Evolutionary conservation across 2,797 vertebrate genomes (phyloP).

Genomic region (Podargus strigoides): DNA sequence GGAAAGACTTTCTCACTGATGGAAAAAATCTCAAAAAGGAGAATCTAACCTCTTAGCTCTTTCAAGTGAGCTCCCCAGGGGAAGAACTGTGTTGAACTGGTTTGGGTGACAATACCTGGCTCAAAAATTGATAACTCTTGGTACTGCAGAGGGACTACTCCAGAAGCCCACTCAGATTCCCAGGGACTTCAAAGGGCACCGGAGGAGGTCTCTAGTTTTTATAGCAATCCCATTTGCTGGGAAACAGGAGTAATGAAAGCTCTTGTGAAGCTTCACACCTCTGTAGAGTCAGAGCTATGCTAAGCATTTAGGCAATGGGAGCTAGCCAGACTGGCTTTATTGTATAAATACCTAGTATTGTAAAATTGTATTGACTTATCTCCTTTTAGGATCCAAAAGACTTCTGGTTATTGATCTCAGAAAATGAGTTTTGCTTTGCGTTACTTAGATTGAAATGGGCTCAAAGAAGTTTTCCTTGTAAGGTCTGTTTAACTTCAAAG

Average conservation of each 20-base stretch:
- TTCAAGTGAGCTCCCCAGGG: not conserved
- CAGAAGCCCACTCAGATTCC: not conserved
- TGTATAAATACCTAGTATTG: not conserved
- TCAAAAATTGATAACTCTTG: not conserved
- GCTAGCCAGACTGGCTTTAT: not conserved
- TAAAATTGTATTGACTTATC: not conserved
- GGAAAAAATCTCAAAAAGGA: not conserved
- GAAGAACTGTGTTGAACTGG: not conserved
- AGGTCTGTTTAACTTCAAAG: constrained; percentile 24
- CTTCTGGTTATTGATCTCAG: not conserved
- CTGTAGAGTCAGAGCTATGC: not conserved
- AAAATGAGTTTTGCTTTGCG: not conserved
- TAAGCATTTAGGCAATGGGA: not conserved
- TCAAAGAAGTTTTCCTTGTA: not conserved
- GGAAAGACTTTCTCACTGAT: not conserved
- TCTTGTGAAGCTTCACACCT: not conserved
- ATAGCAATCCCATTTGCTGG: not conserved
- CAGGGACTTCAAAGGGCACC: not conserved
- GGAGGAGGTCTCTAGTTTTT: not conserved
- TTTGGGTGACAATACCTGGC: not conserved
- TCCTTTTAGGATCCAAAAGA: not conserved
- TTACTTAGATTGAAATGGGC: not conserved
- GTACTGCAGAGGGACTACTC: not conserved
- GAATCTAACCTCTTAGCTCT: not conserved
- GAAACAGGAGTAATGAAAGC: not conserved